These are phyloP conservation scores for Scomberomorus guttatus DNA, from an alignment of 2,797 vertebrate genomes.

Conservation along the genomic window DNA sequence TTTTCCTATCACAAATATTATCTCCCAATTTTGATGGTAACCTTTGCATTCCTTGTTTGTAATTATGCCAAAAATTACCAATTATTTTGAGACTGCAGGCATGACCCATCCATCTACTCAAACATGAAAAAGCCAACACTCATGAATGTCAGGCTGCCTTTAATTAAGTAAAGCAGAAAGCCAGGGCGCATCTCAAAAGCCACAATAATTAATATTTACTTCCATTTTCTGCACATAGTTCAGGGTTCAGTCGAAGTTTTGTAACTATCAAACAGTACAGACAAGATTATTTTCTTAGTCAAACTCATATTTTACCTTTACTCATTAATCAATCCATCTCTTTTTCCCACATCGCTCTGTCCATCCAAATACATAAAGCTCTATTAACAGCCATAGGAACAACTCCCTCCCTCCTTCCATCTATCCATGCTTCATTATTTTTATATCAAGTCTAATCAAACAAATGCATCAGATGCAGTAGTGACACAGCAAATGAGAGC, in stretches of 20 bases:
- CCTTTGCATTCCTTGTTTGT: neutral
- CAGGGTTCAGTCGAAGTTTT: slow-evolving; percentile 6
- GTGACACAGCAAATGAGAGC: slow-evolving; percentile 4
- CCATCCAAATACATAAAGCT: neutral
- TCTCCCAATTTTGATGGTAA: neutral
- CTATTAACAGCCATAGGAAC: neutral
- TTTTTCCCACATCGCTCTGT: neutral
- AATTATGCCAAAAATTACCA: neutral
- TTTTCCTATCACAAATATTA: neutral
- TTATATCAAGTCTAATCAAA: slow-evolving; percentile 1
- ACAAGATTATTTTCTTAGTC: neutral
- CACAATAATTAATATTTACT: slow-evolving; percentile 7
- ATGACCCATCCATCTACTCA: slow-evolving; percentile 5
- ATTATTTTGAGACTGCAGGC: neutral
- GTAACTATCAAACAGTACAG: neutral
- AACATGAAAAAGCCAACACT: slow-evolving; percentile 8
- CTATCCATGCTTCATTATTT: neutral
- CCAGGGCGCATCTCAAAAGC: neutral
- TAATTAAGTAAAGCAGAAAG: neutral
- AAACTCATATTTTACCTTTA: neutral
- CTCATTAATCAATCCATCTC: neutral
- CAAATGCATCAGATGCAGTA: slow-evolving; percentile 7
- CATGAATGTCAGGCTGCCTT: neutral
- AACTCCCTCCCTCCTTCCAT: slow-evolving; percentile 6
- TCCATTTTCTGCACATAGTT: neutral